Conservation (phyloP, 2,113 vertebrate genomes). For the Hystrix brachyura region DNA sequence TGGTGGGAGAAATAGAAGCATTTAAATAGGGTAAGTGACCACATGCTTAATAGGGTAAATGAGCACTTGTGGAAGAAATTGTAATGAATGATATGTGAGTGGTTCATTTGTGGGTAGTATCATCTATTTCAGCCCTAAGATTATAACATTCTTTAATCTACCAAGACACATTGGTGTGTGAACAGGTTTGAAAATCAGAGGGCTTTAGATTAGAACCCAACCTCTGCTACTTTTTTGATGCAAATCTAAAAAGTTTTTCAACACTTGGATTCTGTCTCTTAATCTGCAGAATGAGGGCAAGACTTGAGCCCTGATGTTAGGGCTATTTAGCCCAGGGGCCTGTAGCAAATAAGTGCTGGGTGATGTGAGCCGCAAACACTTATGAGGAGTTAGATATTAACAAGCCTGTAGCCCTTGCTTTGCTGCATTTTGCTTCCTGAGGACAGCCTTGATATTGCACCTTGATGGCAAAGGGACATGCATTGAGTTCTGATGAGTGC, state of each 20-base stretch:
- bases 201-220: background rate
- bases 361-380: background rate
- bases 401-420: accelerated
- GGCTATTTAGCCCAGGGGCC: background rate
- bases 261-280: background rate
- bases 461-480: background rate
- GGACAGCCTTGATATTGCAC: background rate
- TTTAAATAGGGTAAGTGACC: background rate
- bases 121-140: background rate
- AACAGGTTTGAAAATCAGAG: background rate
- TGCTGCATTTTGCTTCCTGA: background rate
- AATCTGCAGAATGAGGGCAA: background rate
- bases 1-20: background rate
- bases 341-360: background rate
- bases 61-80: background rate
- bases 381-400: background rate
- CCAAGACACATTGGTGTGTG: background rate
- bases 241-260: background rate
- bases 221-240: background rate
- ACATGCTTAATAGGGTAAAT: background rate
- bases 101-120: background rate
- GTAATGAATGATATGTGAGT: background rate
- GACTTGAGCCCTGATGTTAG: background rate
- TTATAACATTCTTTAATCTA: background rate
- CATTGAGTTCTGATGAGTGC: background rate